Base-by-base conservation (phyloP, 2,113 vertebrate species). In the Regulus satrapa region DNA sequence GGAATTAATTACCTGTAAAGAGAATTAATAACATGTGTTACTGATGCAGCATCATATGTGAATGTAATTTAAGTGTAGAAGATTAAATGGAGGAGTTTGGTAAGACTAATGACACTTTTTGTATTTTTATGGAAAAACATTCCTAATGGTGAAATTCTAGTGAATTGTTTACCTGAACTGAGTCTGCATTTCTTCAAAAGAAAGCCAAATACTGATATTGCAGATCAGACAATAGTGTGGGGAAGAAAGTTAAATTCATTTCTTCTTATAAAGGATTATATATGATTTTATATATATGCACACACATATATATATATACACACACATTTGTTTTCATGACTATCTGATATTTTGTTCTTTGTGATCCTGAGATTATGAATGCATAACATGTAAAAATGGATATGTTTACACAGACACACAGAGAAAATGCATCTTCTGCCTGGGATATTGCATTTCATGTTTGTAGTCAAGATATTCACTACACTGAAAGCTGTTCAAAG, bases 51-150 rank as follows among this genome's bases (percentile, higher is more conserved):
- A 73, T 88, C 52, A 88, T 32, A 80, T 62, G 25, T 26, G 32
- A 89, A 88, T 32, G 24, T 80, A 92, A 89, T 95, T 95, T 94
- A 94, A 75, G 31, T 8, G 18, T 56, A 80, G 45, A 85, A 89
- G 68, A 92, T 75, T 75, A 96, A 95, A 95, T 72, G 34, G 61
- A 92, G 43, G 38, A 67, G 43, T 73, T 79, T 76, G 38, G 38
- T 88, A 88, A 90, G 68, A 87, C 38, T 95, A 87, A 92, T 62
- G 32, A 72, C 75, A 28, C 9, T 82, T 91, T 79, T 80, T 64
- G 36, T 80, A 51, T 40, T 69, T 86, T 93, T 87, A 68, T 51
- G 77, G 43, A 69, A 69, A 80, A 95, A 74, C 15, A 75, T 67
- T 12, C 45, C 38, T 85, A 89, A 75, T 55, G 41, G 49, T 24